Base-by-base conservation (phyloP, 2,888 invertebrate species). In the Patella depressa region DNA sequence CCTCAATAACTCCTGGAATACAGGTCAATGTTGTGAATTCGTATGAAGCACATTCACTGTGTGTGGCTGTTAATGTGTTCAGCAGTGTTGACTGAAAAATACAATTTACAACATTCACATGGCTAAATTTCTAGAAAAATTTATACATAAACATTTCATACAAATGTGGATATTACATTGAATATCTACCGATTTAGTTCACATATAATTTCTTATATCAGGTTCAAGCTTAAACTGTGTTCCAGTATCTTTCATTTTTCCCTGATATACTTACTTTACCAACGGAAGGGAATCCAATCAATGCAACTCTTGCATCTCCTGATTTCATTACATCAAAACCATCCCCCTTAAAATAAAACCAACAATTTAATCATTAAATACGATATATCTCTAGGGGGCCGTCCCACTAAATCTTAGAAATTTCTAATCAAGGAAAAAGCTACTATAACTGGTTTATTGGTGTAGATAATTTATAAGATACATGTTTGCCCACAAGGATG, bases 281-380 rank as follows among this genome's bases (percentile, higher is more conserved):
- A 55, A 98, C 98, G 15, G 99, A 99, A 11, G 99, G 99, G 91
- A 99, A 99, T 65, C 99, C 99, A 87, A 99, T 99, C 7, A 99
- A 93, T 11, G 98, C 98, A 17, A 98, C 97, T 89, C 99, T 93
- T 12, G 99, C 99, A 95, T 99, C 99, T 73, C 99, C 99, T 87
- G 98, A 98, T 92, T 99, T 99, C 85, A 99, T 94, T 14, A 99
- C 99, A 95, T 99, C 99, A 92, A 99, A 99, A 0, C 99, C 99
- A 86, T 94, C 93, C 59, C 93, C 93, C 91, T 93, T 83, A 17
- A 84, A 84, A 73, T 74, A 12, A 76, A 75, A 73, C 45, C 45
- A 15, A 5, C 12, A 53, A 3, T 72, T 24, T 72, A 15, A n/a
- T 11, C 17, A 72, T 53, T 19, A 34, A 45, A 29, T 53, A 53